Base-by-base conservation (phyloP, 2,888 invertebrate species). In the Cantharis nigra region DNA sequence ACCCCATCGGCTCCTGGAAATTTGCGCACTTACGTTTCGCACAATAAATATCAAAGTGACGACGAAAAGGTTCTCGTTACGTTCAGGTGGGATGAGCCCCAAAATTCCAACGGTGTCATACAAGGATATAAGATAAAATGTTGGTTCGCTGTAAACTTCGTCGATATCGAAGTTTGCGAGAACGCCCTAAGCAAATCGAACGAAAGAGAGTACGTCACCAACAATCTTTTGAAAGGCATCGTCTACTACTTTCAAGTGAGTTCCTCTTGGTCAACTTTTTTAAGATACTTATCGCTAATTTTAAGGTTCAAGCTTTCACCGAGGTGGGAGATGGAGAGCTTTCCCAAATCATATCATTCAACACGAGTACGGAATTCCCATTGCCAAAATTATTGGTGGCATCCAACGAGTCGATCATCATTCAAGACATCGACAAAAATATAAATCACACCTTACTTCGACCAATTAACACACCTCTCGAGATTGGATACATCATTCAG, bases 81-180 rank as follows among this genome's bases (percentile, higher is more conserved):
- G 82, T 92, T 95, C 81, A 93, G 97, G 7, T 98, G 98, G 98
- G 92, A 94, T 80, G 89, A 91, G 0, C 97, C 98, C 0, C 87
- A 90, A 63, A 91, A 91, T 74, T 91, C 93, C 3, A 96, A 97
- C 87, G 96, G 96, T 0, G 88, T 94, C 9, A 90, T 97, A 33
- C 89, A 92, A 70, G 93, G 94, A 1, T 97, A 97, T 87, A 91
- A 92, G 79, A 91, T 94, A 3, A 89, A 90, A 79, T 95, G 94
- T 86, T 96, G 95, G 94, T 90, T 88, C 80, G 86, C 88, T 76
- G 84, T 89, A 49, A 86, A 89, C 10, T 85, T 88, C 11, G 84
- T 86, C 14, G 89, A 90, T 69, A 87, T 90, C 28, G 83, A 86
- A n/a, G 89, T 91, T 9, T 92, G 91, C 83, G 92, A 91, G 83